These are phyloP conservation scores for Lepidurus packardi DNA, from an alignment of 1,140 invertebrate genomes.

Conservation along the genomic window DNA sequence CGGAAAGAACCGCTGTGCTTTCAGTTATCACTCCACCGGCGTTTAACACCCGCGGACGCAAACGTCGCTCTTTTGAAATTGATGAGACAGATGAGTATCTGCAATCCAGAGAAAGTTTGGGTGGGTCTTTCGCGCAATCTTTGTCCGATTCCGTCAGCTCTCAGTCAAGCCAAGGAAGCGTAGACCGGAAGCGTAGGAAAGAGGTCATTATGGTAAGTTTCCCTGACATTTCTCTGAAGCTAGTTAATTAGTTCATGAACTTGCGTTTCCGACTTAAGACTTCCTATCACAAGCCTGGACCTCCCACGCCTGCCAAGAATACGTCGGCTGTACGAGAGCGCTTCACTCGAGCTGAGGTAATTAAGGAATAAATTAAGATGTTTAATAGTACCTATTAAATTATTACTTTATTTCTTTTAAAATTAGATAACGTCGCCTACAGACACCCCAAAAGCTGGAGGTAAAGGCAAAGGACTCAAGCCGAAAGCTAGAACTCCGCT, in stretches of 20 bases:
- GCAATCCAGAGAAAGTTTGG: background rate
- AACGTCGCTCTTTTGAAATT: background rate
- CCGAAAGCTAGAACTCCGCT: background rate
- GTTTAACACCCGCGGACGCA: background rate
- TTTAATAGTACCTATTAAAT: background rate
- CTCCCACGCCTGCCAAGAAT: constrained; percentile 32
- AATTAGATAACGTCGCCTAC: background rate
- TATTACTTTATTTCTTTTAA: background rate
- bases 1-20: background rate
- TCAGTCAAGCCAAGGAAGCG: constrained; percentile 25
- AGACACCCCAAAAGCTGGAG: background rate
- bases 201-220: constrained; percentile 23
- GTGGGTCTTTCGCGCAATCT: background rate
- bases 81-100: background rate
- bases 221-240: background rate
- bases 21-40: background rate
- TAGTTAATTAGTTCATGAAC: no score
- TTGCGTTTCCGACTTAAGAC: constrained; percentile 23
- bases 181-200: constrained; percentile 30
- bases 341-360: background rate
- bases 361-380: background rate
- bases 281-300: constrained; percentile 30
- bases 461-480: background rate
- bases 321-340: background rate
- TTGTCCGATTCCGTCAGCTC: constrained; percentile 10